Conservation (phyloP, 1,140 invertebrate species). For the Cryptotermes secundus region DNA sequence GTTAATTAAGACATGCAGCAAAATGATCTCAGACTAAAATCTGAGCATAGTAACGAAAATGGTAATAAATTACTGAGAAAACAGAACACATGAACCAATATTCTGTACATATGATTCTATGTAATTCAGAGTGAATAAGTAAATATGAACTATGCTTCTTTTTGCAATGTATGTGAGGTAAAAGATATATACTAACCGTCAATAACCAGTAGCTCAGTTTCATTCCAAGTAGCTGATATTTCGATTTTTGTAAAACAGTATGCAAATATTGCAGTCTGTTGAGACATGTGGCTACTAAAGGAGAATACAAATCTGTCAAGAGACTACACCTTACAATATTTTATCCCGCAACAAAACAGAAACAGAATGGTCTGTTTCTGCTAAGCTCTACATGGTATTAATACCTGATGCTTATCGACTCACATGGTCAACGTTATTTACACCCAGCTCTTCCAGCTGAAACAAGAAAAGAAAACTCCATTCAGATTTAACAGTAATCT, state of each 20-base stretch:
- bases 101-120: not conserved
- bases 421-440: constrained; percentile 18
- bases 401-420: constrained; percentile 4
- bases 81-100: not conserved
- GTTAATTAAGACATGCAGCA: no score
- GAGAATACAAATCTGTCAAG: not conserved
- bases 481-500: not conserved
- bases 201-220: not conserved
- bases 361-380: not conserved
- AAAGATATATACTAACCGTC: not conserved
- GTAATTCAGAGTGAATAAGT: not conserved
- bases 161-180: not conserved
- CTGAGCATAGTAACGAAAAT: no score
- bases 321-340: not conserved
- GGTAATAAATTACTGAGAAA: no score
- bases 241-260: not conserved
- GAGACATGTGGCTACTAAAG: not conserved
- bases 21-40: no score
- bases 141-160: no score
- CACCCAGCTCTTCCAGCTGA: constrained; percentile 27
- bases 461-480: not conserved
- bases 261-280: not conserved
- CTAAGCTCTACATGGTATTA: not conserved
- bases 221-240: no score
- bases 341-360: not conserved